phyloP scores from a whole-genome alignment of 2,888 invertebrate genomes.

The Elaeidobius kamerunicus region DNA sequence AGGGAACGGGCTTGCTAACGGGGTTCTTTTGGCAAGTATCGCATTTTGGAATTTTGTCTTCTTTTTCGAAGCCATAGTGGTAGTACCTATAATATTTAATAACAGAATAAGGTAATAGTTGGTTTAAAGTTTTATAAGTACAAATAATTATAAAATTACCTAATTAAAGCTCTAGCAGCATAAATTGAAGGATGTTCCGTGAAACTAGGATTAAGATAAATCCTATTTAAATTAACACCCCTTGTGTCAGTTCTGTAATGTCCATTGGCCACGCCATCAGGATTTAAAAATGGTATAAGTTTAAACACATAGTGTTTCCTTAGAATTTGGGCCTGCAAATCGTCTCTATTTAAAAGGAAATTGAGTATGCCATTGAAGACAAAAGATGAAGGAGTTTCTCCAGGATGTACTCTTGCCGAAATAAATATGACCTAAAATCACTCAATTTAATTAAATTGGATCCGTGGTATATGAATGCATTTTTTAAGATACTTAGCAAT shows the following conservation, averaged over 20 bases:
- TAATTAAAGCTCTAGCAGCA: constrained; percentile 74
- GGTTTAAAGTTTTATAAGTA: not conserved
- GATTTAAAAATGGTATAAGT: constrained; percentile 86
- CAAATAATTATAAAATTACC: constrained; percentile 46
- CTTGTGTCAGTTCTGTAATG: constrained; percentile 84
- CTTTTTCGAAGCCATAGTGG: constrained; percentile 64
- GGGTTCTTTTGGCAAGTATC: constrained; percentile 37
- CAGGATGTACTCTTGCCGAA: constrained; percentile 88
- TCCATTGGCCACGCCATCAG: constrained; percentile 84
- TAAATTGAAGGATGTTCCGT: constrained; percentile 79
- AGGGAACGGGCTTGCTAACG: not conserved
- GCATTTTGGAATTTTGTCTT: constrained; percentile 49
- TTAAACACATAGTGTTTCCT: constrained; percentile 82
- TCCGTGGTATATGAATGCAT: not conserved
- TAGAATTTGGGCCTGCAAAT: constrained; percentile 69
- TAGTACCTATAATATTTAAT: constrained; percentile 56
- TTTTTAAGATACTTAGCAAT: constrained; percentile 1
- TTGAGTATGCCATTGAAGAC: constrained; percentile 87
- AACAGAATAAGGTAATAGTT: constrained; percentile 10
- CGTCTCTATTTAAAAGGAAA: constrained; percentile 69
- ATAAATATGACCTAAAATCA: constrained; percentile 69
- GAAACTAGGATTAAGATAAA: constrained; percentile 77
- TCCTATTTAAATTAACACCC: constrained; percentile 84
- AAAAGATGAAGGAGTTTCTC: constrained; percentile 88
- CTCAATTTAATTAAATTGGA: not conserved